phyloP scores from a whole-genome alignment of 1,140 invertebrate species.

The Bombyx mandarina region DNA sequence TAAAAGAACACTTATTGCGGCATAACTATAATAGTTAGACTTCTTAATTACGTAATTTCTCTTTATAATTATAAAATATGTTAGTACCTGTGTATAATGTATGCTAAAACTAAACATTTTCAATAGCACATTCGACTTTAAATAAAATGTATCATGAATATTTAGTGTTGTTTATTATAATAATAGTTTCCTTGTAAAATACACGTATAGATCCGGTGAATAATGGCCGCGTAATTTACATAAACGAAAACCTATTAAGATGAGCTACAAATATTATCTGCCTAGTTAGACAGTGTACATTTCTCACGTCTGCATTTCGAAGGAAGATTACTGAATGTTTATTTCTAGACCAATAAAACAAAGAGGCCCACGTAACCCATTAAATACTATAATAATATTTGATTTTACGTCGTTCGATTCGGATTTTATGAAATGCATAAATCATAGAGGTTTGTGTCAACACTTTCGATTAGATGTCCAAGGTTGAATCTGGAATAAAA shows the following conservation, averaged over 20 bases:
- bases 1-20: too few relatives aligned
- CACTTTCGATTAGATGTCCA: slow-evolving; percentile 61
- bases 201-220: not conserved
- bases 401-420: slow-evolving; percentile 40
- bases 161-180: not conserved
- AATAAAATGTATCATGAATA: not conserved
- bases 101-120: too few relatives aligned
- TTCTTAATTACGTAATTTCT: too few relatives aligned
- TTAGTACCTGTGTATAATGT: too few relatives aligned
- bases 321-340: slow-evolving; percentile 14
- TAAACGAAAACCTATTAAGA: slow-evolving; percentile 13
- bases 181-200: not conserved
- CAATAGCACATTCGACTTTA: too few relatives aligned
- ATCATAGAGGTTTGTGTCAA: slow-evolving; percentile 55
- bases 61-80: too few relatives aligned
- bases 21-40: too few relatives aligned
- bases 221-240: slow-evolving; percentile 3
- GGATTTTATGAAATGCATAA: slow-evolving; percentile 45
- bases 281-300: slow-evolving; percentile 12
- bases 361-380: slow-evolving; percentile 37
- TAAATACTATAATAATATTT: slow-evolving; percentile 37
- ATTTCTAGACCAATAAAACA: slow-evolving; percentile 36
- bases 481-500: slow-evolving; percentile 43
- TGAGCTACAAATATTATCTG: slow-evolving; percentile 7
- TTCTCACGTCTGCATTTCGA: slow-evolving; percentile 11